A percentile compares a stretch with the other conserved stretches of the same genome.
Conservation (phyloP, 2,113 vertebrate species). For the Spheniscus mendiculus region DNA sequence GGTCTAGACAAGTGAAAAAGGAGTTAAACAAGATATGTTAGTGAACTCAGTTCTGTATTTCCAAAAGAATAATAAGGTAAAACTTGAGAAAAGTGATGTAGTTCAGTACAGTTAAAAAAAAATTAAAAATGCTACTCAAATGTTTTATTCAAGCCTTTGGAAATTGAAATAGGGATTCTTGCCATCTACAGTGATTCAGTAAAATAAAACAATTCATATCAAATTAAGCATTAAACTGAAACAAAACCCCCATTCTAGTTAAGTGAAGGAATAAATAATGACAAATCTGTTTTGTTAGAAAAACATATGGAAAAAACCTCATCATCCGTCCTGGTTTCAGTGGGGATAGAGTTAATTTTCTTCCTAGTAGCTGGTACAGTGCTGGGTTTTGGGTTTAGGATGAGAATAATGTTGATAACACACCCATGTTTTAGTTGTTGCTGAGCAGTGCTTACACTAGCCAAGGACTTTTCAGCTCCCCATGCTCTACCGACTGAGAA, state of each 20-base stretch:
- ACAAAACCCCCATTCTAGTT: background rate
- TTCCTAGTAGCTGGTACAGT: too few relatives aligned
- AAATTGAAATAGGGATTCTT: background rate
- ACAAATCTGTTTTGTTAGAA: background rate
- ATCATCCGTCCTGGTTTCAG: too few relatives aligned
- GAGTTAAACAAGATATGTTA: background rate
- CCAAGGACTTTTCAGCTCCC: too few relatives aligned
- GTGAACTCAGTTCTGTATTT: background rate
- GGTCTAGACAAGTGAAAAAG: background rate
- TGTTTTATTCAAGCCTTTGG: background rate
- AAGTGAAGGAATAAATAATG: background rate
- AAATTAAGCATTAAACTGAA: background rate
- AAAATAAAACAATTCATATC: background rate
- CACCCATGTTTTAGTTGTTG: too few relatives aligned
- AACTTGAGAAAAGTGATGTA: background rate
- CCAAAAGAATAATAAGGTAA: background rate
- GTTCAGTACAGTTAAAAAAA: background rate
- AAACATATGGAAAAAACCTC: background rate
- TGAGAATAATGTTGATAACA: too few relatives aligned
- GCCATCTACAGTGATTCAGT: background rate
- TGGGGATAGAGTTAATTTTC: too few relatives aligned
- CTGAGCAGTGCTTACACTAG: too few relatives aligned
- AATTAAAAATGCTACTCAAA: background rate
- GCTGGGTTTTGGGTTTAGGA: too few relatives aligned
- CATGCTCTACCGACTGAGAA: too few relatives aligned